A percentile compares a stretch with the other conserved stretches of the same genome.
phyloP scores from a whole-genome alignment of 2,113 vertebrate genomes.

The Macrotus californicus region DNA sequence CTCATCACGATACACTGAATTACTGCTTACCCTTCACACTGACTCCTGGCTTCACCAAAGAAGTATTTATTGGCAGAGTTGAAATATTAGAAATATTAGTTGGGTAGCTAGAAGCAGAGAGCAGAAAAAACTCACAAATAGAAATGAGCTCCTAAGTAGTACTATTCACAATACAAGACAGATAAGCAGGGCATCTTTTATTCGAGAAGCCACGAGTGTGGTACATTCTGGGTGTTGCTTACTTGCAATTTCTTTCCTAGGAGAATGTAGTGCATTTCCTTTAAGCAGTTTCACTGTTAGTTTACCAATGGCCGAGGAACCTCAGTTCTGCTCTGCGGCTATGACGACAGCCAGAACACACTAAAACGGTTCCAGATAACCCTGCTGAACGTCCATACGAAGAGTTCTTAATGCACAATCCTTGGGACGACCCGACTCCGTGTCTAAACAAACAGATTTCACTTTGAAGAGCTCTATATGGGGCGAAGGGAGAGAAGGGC shows the following conservation, averaged over 20 bases:
- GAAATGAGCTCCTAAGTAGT: background rate
- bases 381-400: background rate
- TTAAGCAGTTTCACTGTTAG: background rate
- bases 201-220: background rate
- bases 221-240: background rate
- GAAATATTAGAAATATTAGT: background rate
- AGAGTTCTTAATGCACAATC: background rate
- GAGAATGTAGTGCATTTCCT: background rate
- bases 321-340: background rate
- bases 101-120: background rate
- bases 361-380: background rate
- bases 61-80: background rate
- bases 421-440: background rate
- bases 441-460: background rate
- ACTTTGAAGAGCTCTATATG: background rate
- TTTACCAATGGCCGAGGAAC: background rate
- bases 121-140: background rate
- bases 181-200: background rate
- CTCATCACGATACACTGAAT: background rate
- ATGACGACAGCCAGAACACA: background rate
- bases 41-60: background rate
- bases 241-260: background rate
- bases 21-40: conserved; percentile 4
- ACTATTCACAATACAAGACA: rapidly evolving
- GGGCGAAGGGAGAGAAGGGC: background rate